A percentile compares a stretch with the other conserved stretches of the same genome.
These are phyloP conservation scores for Brachyistius frenatus DNA, from an alignment of 2,113 vertebrate genomes.

Conservation along the genomic window DNA sequence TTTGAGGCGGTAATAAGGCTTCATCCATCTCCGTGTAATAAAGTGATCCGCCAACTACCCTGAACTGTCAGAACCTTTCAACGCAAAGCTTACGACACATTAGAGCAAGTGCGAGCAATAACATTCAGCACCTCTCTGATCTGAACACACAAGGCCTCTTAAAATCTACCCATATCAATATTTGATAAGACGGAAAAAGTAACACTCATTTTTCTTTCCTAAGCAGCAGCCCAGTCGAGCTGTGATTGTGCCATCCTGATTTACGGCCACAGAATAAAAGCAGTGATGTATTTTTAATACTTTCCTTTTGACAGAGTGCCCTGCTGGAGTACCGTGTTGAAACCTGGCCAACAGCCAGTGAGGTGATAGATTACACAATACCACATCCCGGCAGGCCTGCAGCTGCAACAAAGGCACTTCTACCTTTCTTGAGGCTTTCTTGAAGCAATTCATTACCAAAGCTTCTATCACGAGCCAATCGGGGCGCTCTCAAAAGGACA, in stretches of 20 bases:
- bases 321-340: conserved; percentile 35
- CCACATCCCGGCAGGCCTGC: conserved; percentile 43
- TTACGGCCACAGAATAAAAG: conserved; percentile 58
- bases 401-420: conserved; percentile 23
- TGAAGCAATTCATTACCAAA: conserved; percentile 29
- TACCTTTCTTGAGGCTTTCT: conserved; percentile 24
- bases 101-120: conserved; percentile 44
- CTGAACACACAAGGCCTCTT: conserved; percentile 24
- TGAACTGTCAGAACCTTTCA: conserved; percentile 32
- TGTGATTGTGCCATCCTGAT: conserved; percentile 42
- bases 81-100: conserved; percentile 40
- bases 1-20: neutral
- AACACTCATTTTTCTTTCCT: conserved; percentile 36
- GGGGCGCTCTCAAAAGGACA: neutral
- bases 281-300: conserved; percentile 72
- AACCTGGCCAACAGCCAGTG: conserved; percentile 56
- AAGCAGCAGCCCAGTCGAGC: conserved; percentile 21
- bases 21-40: conserved; percentile 4
- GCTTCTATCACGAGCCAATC: conserved; percentile 21
- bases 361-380: conserved; percentile 71
- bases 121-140: conserved; percentile 19
- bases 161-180: conserved; percentile 55
- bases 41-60: neutral
- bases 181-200: conserved; percentile 54
- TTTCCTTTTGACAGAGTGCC: conserved; percentile 51